These are phyloP conservation scores for Megaceryle maxima DNA, from an alignment of 2,113 vertebrate genomes.

Conservation along the genomic window DNA sequence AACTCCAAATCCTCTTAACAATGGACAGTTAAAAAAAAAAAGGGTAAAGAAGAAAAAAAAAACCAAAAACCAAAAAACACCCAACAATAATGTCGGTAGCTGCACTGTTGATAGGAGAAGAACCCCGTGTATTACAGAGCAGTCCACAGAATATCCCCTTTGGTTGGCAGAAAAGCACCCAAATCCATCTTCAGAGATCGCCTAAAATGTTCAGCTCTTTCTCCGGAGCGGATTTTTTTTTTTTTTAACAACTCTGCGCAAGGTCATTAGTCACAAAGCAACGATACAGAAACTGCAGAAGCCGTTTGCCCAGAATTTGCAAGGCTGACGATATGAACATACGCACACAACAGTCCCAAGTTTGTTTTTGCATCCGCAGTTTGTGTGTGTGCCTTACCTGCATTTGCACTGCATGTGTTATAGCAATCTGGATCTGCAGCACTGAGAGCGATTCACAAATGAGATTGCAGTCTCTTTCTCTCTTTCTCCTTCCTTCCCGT, in stretches of 20 bases:
- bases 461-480: slow-evolving; percentile 89
- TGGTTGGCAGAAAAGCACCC: slow-evolving; percentile 47
- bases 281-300: slow-evolving; percentile 69
- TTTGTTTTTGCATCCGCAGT: slow-evolving; percentile 82
- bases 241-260: slow-evolving; percentile 81
- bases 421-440: slow-evolving; percentile 92
- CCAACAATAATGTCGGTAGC: slow-evolving; percentile 38
- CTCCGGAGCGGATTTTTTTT: slow-evolving; percentile 57
- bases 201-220: slow-evolving; percentile 64
- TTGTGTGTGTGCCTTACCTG: slow-evolving; percentile 83
- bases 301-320: slow-evolving; percentile 35
- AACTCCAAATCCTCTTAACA: slow-evolving; percentile 69
- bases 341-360: slow-evolving; percentile 67
- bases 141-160: slow-evolving; percentile 55
- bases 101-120: slow-evolving; percentile 33
- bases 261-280: slow-evolving; percentile 82
- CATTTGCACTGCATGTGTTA: slow-evolving; percentile 89
- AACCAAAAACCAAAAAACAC: background rate
- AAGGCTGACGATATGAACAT: background rate
- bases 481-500: slow-evolving; percentile 61
- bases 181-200: slow-evolving; percentile 73
- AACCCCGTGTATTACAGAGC: slow-evolving; percentile 42
- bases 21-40: background rate
- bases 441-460: slow-evolving; percentile 90
- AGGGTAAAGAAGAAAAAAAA: background rate